Evolutionary conservation across 2,888 invertebrate genomes (phyloP).

Genomic region (Pseudanteris insignis): DNA sequence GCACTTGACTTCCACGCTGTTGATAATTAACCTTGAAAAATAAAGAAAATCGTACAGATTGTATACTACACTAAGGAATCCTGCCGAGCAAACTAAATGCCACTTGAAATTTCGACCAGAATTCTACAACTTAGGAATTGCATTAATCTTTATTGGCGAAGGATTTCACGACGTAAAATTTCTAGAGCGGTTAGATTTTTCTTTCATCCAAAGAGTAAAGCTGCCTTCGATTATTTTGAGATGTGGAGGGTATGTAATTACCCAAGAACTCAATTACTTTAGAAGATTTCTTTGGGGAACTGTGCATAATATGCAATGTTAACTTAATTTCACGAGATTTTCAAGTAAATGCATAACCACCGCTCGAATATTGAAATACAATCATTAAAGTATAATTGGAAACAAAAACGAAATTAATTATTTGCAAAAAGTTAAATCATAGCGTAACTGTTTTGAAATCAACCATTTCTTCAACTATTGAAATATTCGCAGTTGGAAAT

Average conservation of each 20-base stretch:
- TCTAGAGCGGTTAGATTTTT: conserved; percentile 36
- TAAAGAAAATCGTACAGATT: conserved; percentile 34
- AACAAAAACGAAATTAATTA: too few species aligned
- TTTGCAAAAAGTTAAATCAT: too few species aligned
- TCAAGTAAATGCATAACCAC: too few species aligned
- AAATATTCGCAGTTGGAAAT: too few species aligned
- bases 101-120: conserved; percentile 30
- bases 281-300: conserved; percentile 39
- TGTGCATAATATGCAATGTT: conserved; percentile 26
- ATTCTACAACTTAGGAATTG: conserved; percentile 39
- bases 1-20: too few species aligned
- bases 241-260: conserved; percentile 41
- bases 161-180: conserved; percentile 32
- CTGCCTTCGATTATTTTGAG: conserved; percentile 41
- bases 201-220: conserved; percentile 23
- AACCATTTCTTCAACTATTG: too few species aligned
- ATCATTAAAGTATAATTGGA: too few species aligned
- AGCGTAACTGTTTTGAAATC: too few species aligned
- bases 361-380: too few species aligned
- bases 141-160: conserved; percentile 42
- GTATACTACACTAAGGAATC: conserved; percentile 25
- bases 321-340: conserved; percentile 32
- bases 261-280: conserved; percentile 45
- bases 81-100: conserved; percentile 16
- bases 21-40: too few species aligned